These are phyloP conservation scores for Archocentrus centrarchus DNA, from an alignment of 2,113 vertebrate species.

Conservation along the genomic window DNA sequence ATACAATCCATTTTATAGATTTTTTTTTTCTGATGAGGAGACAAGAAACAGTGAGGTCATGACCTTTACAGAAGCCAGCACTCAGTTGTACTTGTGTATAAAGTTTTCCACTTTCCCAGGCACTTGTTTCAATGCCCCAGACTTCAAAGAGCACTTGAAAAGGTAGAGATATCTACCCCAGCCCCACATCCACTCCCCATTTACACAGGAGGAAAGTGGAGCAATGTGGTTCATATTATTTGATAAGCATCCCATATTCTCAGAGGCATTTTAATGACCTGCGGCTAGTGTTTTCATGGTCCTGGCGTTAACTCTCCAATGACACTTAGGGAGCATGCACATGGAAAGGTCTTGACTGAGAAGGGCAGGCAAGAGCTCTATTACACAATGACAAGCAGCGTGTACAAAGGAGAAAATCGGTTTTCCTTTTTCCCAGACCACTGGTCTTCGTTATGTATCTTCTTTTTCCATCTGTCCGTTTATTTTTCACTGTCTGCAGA, in stretches of 20 bases:
- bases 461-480: constrained; percentile 73
- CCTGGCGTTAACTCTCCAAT: constrained; percentile 54
- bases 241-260: constrained; percentile 86
- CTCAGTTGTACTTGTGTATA: constrained; percentile 38
- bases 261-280: constrained; percentile 83
- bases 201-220: constrained; percentile 57
- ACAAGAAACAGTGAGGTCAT: constrained; percentile 21
- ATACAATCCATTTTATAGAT: not conserved
- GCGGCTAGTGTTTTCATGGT: constrained; percentile 77
- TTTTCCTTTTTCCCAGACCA: constrained; percentile 55
- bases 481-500: constrained; percentile 78
- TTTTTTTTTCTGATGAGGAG: not conserved
- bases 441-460: constrained; percentile 75
- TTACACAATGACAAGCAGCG: constrained; percentile 48
- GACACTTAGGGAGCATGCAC: constrained; percentile 54
- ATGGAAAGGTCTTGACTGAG: constrained; percentile 28
- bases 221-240: constrained; percentile 86
- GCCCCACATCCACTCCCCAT: constrained; percentile 58
- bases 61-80: constrained; percentile 55
- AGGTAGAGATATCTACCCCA: constrained; percentile 76
- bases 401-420: constrained; percentile 32
- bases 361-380: constrained; percentile 51
- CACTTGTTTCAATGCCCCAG: constrained; percentile 58
- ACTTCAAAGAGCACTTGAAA: constrained; percentile 81
- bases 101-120: constrained; percentile 71